Percentiles rank a stretch among this genome's conserved stretches.
These are phyloP conservation scores for Stenolophus ochropezus DNA, from an alignment of 2,888 invertebrate species.

Conservation along the genomic window DNA sequence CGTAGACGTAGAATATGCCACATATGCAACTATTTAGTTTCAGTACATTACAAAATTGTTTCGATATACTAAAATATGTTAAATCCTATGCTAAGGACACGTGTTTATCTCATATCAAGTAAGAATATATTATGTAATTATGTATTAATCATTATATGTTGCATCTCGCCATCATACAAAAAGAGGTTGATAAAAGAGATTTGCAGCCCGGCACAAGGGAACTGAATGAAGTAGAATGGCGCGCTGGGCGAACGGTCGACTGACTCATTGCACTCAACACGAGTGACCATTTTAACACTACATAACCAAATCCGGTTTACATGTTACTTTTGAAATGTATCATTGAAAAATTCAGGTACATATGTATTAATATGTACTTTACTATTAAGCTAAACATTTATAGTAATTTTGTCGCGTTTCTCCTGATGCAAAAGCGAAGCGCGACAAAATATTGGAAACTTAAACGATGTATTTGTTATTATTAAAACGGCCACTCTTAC, in stretches of 20 bases:
- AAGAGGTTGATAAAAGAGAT: slow-evolving; percentile 29
- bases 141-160: slow-evolving; percentile 39
- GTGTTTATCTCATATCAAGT: slow-evolving; percentile 59
- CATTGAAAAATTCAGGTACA: slow-evolving; percentile 69
- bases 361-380: slow-evolving; percentile 70
- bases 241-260: not conserved
- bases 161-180: slow-evolving; percentile 37
- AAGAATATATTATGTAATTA: slow-evolving; percentile 59
- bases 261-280: slow-evolving; percentile 48
- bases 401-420: slow-evolving; percentile 51
- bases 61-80: slow-evolving; percentile 60
- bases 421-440: slow-evolving; percentile 19
- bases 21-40: slow-evolving; percentile 57
- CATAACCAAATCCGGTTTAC: slow-evolving; percentile 58
- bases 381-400: slow-evolving; percentile 62
- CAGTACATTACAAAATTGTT: slow-evolving; percentile 60
- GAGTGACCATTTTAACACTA: slow-evolving; percentile 49
- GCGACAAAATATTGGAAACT: slow-evolving; percentile 50
- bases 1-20: slow-evolving; percentile 57
- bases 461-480: slow-evolving; percentile 50
- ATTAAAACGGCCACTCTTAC: slow-evolving; percentile 53
- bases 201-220: slow-evolving; percentile 20
- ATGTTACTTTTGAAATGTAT: slow-evolving; percentile 55
- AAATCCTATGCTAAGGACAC: slow-evolving; percentile 59
- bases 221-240: slow-evolving; percentile 20